phyloP scores from a whole-genome alignment of 2,888 invertebrate genomes.

The Acholoe squamosa region DNA sequence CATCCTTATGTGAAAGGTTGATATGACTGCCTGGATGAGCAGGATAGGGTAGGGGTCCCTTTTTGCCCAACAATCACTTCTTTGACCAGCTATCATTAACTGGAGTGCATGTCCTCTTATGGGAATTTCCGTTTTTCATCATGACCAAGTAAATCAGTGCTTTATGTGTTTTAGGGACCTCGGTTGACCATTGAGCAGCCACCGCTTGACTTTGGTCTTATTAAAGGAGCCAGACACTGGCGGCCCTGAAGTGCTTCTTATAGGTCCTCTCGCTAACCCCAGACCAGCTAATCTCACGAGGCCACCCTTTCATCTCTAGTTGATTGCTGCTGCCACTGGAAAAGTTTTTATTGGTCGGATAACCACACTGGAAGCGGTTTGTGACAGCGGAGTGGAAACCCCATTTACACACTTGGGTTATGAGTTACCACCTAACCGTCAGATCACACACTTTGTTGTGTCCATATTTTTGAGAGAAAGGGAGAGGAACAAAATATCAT shows the following conservation, averaged over 20 bases:
- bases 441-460: too few species aligned
- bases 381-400: too few species aligned
- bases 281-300: background rate
- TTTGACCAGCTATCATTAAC: background rate
- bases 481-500: too few species aligned
- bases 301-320: background rate
- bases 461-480: too few species aligned
- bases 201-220: slow-evolving; percentile 17
- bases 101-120: background rate
- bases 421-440: too few species aligned
- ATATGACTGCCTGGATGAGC: too few species aligned
- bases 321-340: background rate
- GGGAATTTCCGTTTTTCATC: background rate
- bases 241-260: background rate
- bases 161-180: background rate
- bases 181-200: background rate
- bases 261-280: background rate
- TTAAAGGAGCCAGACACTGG: background rate
- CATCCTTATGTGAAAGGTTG: too few species aligned
- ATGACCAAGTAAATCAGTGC: background rate
- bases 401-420: too few species aligned
- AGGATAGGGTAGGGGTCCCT: background rate
- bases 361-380: background rate
- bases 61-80: background rate
- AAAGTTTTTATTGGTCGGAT: background rate